phyloP scores from a whole-genome alignment of 2,113 vertebrate genomes.

The Polypterus senegalus region DNA sequence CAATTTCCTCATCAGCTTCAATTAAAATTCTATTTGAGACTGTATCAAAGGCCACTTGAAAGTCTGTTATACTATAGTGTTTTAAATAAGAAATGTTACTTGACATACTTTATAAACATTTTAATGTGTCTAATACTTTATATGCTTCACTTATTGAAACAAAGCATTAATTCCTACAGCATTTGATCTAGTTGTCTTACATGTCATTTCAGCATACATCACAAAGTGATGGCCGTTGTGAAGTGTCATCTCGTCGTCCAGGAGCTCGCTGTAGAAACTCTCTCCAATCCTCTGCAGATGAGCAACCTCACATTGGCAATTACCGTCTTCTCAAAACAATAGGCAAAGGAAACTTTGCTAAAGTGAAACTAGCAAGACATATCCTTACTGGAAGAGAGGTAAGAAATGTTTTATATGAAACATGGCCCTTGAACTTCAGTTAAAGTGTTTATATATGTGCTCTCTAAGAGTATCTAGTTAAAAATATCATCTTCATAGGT shows the following conservation, averaged over 20 bases:
- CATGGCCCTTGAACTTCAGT: too few species aligned
- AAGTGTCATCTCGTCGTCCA: constrained; percentile 69
- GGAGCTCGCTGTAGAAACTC: constrained; percentile 81
- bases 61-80: too few species aligned
- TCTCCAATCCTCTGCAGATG: constrained; percentile 70
- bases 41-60: too few species aligned
- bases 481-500: too few species aligned
- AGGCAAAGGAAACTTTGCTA: constrained; percentile 96
- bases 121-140: too few species aligned
- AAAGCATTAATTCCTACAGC: neutral
- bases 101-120: too few species aligned
- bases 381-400: constrained; percentile 96
- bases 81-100: too few species aligned
- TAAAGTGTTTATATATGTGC: too few species aligned
- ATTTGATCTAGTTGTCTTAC: constrained; percentile 13
- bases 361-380: constrained; percentile 91
- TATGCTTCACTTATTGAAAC: neutral
- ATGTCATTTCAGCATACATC: constrained; percentile 70
- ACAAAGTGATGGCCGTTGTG: constrained; percentile 75
- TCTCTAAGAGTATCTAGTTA: too few species aligned
- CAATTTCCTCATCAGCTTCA: too few species aligned
- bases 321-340: constrained; percentile 96
- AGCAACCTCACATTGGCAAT: constrained; percentile 86
- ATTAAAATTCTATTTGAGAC: too few species aligned
- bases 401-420: constrained; percentile 25